These are phyloP conservation scores for Pycnomerus fuliginosus DNA, from an alignment of 2,888 invertebrate species.

Conservation along the genomic window DNA sequence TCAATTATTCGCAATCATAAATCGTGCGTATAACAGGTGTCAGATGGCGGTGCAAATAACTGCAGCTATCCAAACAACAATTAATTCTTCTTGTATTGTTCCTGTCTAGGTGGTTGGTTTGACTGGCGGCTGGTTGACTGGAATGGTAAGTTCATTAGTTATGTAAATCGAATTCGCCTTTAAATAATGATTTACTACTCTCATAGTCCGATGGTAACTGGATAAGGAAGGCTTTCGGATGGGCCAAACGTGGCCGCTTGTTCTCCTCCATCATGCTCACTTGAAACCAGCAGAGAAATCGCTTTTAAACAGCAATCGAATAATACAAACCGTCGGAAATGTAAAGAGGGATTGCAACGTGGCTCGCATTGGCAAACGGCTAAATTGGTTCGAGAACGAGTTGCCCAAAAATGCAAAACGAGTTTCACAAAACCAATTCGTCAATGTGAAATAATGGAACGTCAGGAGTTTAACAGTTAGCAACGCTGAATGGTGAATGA, in stretches of 20 bases:
- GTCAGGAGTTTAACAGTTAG: constrained; percentile 28
- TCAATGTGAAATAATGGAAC: constrained; percentile 36
- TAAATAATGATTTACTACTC: constrained; percentile 47
- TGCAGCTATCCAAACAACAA: constrained; percentile 17
- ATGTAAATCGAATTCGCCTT: constrained; percentile 49
- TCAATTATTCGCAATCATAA: constrained; percentile 27
- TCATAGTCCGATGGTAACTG: constrained; percentile 35
- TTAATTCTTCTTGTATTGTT: constrained; percentile 19
- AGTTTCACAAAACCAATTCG: constrained; percentile 33
- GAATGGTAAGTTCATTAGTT: constrained; percentile 46
- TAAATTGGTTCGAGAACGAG: constrained; percentile 5
- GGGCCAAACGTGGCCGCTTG: constrained; percentile 22
- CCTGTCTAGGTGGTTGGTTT: constrained; percentile 11
- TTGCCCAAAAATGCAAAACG: constrained; percentile 28
- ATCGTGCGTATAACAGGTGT: constrained; percentile 30
- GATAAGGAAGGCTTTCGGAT: constrained; percentile 31
- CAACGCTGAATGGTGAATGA: constrained; percentile 19
- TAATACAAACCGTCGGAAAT: neutral
- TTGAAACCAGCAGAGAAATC: no score
- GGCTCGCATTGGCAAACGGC: constrained; percentile 8
- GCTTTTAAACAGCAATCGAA: no score
- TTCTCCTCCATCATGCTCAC: constrained; percentile 24
- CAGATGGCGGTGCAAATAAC: constrained; percentile 26
- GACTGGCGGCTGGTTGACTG: constrained; percentile 29
- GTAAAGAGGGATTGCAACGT: constrained; percentile 6